Conservation (phyloP, 2,888 invertebrate species). For the Mythimna lalbum region DNA sequence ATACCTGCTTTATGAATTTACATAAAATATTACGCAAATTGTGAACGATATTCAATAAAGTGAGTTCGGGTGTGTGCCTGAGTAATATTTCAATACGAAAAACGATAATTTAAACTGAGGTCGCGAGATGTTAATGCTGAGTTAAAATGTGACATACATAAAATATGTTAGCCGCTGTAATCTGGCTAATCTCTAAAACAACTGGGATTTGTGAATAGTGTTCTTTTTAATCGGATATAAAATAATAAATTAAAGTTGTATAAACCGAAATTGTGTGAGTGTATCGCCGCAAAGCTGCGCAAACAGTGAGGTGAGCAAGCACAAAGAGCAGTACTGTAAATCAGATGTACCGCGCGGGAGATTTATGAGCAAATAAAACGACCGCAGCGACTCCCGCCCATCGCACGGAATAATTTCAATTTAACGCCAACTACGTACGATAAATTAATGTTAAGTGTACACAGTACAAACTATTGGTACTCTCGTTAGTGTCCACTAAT, state of each 20-base stretch:
- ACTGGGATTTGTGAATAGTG: conserved; percentile 23
- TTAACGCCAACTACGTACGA: conserved; percentile 79
- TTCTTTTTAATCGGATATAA: conserved; percentile 62
- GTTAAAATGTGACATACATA: conserved; percentile 30
- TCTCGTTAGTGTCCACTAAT: conserved; percentile 76
- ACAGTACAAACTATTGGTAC: conserved; percentile 69
- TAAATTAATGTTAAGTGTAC: conserved; percentile 78
- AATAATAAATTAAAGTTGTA: conserved; percentile 67
- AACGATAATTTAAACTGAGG: conserved; percentile 26
- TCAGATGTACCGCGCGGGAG: conserved; percentile 81
- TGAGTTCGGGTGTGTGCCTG: not conserved
- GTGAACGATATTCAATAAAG: conserved; percentile 37
- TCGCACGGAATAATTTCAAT: conserved; percentile 85
- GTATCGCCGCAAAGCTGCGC: conserved; percentile 74
- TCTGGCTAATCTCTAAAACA: conserved; percentile 27
- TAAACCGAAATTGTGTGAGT: conserved; percentile 70
- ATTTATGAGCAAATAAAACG: conserved; percentile 85
- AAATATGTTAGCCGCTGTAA: conserved; percentile 5
- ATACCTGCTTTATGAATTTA: conserved; percentile 7
- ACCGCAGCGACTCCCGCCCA: conserved; percentile 77
- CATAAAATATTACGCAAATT: conserved; percentile 23
- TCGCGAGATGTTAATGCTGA: conserved; percentile 14
- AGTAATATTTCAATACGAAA: conserved; percentile 41
- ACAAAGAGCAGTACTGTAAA: conserved; percentile 84
- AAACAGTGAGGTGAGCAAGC: conserved; percentile 78